Evolutionary conservation across 2,888 invertebrate genomes (phyloP).

Genomic region (Caenorhabditis imperialis): DNA sequence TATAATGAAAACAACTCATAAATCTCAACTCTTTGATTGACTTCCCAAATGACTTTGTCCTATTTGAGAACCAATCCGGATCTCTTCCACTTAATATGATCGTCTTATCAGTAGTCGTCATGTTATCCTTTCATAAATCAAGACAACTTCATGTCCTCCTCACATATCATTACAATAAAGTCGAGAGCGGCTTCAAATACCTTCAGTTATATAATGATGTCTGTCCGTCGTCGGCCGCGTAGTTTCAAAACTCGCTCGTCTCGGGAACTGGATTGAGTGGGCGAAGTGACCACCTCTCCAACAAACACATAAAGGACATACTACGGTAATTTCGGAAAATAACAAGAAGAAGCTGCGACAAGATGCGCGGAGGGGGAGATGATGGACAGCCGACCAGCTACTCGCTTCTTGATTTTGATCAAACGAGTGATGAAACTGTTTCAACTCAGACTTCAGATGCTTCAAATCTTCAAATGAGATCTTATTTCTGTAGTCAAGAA

Average conservation of each 20-base stretch:
- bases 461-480: too few species aligned
- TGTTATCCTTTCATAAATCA: too few species aligned
- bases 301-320: slow-evolving; percentile 52
- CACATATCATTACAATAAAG: slow-evolving; percentile 1
- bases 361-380: neutral
- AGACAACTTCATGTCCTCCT: too few species aligned
- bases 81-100: too few species aligned
- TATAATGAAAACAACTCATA: too few species aligned
- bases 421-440: too few species aligned
- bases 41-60: slow-evolving; percentile 36
- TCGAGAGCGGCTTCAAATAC: slow-evolving; percentile 25
- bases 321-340: slow-evolving; percentile 54
- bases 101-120: too few species aligned
- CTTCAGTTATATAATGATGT: slow-evolving; percentile 44
- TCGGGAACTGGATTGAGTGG: slow-evolving; percentile 27
- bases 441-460: too few species aligned
- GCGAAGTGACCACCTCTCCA: slow-evolving; percentile 40
- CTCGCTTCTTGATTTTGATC: too few species aligned
- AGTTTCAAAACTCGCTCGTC: slow-evolving; percentile 52
- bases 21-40: neutral
- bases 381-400: neutral
- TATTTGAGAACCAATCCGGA: slow-evolving; percentile 29
- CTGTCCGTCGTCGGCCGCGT: slow-evolving; percentile 1
- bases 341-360: slow-evolving; percentile 40
- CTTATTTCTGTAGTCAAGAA: too few species aligned